Base-by-base conservation (phyloP, 2,888 invertebrate species). In the Chloroclystis v-ata region DNA sequence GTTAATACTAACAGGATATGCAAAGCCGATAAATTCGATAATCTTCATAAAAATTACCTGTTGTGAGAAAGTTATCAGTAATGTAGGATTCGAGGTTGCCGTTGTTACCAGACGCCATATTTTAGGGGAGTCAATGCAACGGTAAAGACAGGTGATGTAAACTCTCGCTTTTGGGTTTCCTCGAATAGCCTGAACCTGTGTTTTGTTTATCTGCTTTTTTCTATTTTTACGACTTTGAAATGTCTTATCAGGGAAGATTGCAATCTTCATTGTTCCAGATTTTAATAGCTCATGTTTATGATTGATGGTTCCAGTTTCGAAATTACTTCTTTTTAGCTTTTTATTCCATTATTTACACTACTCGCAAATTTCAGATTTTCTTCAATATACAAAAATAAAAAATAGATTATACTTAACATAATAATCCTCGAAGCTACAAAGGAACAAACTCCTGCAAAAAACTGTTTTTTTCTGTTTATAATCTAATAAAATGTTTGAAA, bases 61-160 rank as follows among this genome's bases (percentile, higher is more conserved):
- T 56, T 54, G 57, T 61, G 72, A 68, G 81, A 82, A 82, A 81
- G 81, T 78, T 72, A 71, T 74, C 67, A 67, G 69, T 68, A 69
- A 79, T 76, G 82, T 81, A 69, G 82, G 75, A 68, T 76, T 81
- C 56, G 74, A 75, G 82, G 82, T 72, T 82, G 78, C 73, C 63
- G 76, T 79, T 79, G 75, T 80, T 83, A 8, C 20, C 35, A 75
- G 81, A 82, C 71, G 77, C 75, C 63, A 78, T 80, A 80, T 77
- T 80, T 83, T 79, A 78, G 75, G 73, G 69, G 65, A 67, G 70
- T 61, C 72, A 66, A 69, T 72, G 63, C 67, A 77, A 79, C 79
- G 77, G 80, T 78, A 61, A 65, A 72, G 61, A 62, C 70, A 61
- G 62, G 69, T 69, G 69, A 68, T 56, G 62, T 63, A 56, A 66